phyloP scores from a whole-genome alignment of 2,888 invertebrate species.

The Agriotes lineatus region DNA sequence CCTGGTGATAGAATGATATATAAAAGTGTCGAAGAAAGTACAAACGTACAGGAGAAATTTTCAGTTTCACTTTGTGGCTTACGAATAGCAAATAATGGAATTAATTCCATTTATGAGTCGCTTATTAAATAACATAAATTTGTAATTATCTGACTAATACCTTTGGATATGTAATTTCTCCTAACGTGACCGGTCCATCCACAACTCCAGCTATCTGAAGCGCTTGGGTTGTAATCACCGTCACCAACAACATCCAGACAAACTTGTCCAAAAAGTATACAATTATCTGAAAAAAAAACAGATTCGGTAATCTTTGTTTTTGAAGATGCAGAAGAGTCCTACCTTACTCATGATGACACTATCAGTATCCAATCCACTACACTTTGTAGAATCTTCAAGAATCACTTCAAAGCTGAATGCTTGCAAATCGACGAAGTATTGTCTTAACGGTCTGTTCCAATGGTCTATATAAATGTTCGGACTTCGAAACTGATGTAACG shows the following conservation, averaged over 20 bases:
- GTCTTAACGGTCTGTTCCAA: background rate
- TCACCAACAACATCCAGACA: slow-evolving; percentile 62
- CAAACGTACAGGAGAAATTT: background rate
- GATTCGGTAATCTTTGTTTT: too few relatives aligned
- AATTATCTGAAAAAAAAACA: slow-evolving; percentile 53
- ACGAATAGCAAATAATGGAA: too few relatives aligned
- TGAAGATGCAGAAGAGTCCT: too few relatives aligned
- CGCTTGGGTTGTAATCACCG: slow-evolving; percentile 61
- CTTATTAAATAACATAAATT: too few relatives aligned
- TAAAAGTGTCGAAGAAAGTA: background rate
- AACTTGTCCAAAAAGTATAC: slow-evolving; percentile 62
- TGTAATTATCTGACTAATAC: slow-evolving; percentile 44
- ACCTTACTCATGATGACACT: slow-evolving; percentile 6
- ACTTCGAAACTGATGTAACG: slow-evolving; percentile 33
- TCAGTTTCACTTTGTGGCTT: background rate
- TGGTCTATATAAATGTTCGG: slow-evolving; percentile 29
- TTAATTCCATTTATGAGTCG: background rate
- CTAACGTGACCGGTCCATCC: slow-evolving; percentile 58
- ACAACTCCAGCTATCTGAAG: slow-evolving; percentile 63
- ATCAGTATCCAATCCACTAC: too few relatives aligned
- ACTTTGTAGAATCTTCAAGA: too few relatives aligned
- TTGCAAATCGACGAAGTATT: too few relatives aligned
- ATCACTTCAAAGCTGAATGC: too few relatives aligned
- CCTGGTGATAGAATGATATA: too few relatives aligned
- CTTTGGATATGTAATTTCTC: slow-evolving; percentile 57